Evolutionary conservation across 53 echinoderm and acorn worm genomes (phyloP), one percentile per base, ranked within the genome.

Genomic region (Holothuria scabra): DNA sequence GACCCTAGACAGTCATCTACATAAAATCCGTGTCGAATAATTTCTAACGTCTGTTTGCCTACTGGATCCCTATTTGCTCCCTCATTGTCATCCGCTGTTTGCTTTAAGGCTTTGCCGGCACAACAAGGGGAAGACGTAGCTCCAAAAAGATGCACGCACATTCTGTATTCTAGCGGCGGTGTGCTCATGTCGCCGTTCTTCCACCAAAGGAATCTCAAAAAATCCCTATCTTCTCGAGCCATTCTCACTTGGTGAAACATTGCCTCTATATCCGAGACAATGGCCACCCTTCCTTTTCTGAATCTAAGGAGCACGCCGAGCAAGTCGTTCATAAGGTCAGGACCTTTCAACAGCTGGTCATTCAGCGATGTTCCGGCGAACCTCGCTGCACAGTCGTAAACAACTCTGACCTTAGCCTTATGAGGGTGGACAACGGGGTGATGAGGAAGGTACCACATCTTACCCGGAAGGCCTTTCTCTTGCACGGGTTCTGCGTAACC

Each of bases 361-460:
- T 85, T 72, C 35, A 85, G 56, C 7, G 85, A 85, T 60, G 85
- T 85, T 20, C 85, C 85, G 13, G 34, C 41, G 8, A 34, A 85
- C 38, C 31, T 58, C 10, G 85, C 85, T 38, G 75, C 85, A 60
- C 85, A 85, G 75, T 85, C 75, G n/a, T 74, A 85, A 7, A 85
- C 85, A 0, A 85, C 85, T 59, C 85, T 23, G 20, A 85, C 61
- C 23, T 85, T 74, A n/a, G 32, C 14, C 44, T 74, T 85, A 60
- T 85, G 85, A 0, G 85, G 85, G 14, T 85, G 75, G 28, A 74
- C 63, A 2, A 85, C 85, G 2, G 85, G 85, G 57, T 84, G 84
- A 16, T 84, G 84, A 18, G 84, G 84, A 12, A 84, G 26, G 32
- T 84, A 84, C 69, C 84, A 84, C 2, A 74, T 26, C 2, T 85